phyloP scores from a whole-genome alignment of 2,797 vertebrate species.

The Fistularia tabacaria region DNA sequence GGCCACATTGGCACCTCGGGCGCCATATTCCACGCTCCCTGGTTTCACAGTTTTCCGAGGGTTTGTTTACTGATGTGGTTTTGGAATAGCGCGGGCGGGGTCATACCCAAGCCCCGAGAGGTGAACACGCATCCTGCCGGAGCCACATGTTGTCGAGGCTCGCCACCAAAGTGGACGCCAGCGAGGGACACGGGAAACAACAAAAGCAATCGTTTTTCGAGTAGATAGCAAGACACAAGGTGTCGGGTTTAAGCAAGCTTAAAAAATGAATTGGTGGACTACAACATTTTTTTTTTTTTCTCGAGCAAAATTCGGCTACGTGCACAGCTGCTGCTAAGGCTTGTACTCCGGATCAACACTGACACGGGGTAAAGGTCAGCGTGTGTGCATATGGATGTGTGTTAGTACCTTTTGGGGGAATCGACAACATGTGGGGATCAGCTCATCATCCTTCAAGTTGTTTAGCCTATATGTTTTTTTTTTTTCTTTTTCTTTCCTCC shows the following conservation, averaged over 20 bases:
- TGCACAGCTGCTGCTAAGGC: no score
- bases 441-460: constrained; percentile 43
- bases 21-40: constrained; percentile 28
- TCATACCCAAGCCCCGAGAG: constrained; percentile 21
- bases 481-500: constrained; percentile 9
- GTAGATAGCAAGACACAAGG: no score
- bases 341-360: constrained; percentile 12
- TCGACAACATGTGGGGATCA: constrained; percentile 32
- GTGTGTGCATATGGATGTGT: constrained; percentile 2
- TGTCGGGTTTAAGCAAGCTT: no score
- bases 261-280: no score
- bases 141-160: constrained; percentile 29
- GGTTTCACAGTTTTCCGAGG: constrained; percentile 32
- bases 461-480: constrained; percentile 36
- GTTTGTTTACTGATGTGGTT: constrained; percentile 48
- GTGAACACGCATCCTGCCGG: constrained; percentile 14
- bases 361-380: constrained; percentile 20
- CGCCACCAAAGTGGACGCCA: not conserved
- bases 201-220: no score
- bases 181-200: not conserved
- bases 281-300: no score
- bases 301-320: no score
- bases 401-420: constrained; percentile 8
- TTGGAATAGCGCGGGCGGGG: constrained; percentile 37
- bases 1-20: constrained; percentile 26